A percentile compares a stretch with the other conserved stretches of the same genome.
Evolutionary conservation across 1,140 invertebrate genomes (phyloP).

Genomic region (Brachystomella parvula): DNA sequence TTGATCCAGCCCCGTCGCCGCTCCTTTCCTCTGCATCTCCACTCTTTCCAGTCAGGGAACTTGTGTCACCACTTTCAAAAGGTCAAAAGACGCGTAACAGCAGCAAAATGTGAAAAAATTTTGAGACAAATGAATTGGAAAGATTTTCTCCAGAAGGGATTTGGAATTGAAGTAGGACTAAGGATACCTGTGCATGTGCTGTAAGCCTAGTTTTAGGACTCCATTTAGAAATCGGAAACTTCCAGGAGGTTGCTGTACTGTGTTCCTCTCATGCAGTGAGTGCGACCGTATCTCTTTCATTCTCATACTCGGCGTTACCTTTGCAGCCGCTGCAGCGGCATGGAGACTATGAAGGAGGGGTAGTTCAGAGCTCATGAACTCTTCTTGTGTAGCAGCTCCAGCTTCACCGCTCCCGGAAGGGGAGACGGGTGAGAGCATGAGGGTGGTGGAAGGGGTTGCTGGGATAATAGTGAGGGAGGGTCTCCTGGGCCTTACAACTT

Average conservation of each 20-base stretch:
- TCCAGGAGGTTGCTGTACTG: background rate
- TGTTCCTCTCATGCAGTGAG: background rate
- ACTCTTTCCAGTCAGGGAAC: background rate
- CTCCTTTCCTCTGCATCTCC: background rate
- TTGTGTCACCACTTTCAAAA: background rate
- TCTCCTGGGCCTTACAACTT: background rate
- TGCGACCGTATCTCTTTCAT: background rate
- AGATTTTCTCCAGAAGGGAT: too few relatives aligned
- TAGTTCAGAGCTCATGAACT: background rate
- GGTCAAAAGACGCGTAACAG: too few relatives aligned
- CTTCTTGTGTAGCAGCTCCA: background rate
- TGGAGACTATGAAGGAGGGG: background rate
- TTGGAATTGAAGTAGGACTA: too few relatives aligned
- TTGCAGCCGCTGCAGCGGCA: background rate
- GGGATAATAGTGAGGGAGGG: slow-evolving; percentile 6
- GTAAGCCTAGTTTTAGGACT: background rate
- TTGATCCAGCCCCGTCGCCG: background rate
- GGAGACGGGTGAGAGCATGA: slow-evolving; percentile 7
- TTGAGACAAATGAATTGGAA: too few relatives aligned
- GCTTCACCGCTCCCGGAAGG: background rate
- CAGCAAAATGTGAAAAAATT: too few relatives aligned
- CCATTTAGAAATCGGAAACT: too few relatives aligned
- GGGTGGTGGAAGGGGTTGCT: slow-evolving; percentile 14
- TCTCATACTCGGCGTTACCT: background rate
- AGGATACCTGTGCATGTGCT: background rate